Evolutionary conservation across 35 echinoderm and acorn worm genomes (phyloP).

Genomic region (Lytechinus pictus): DNA sequence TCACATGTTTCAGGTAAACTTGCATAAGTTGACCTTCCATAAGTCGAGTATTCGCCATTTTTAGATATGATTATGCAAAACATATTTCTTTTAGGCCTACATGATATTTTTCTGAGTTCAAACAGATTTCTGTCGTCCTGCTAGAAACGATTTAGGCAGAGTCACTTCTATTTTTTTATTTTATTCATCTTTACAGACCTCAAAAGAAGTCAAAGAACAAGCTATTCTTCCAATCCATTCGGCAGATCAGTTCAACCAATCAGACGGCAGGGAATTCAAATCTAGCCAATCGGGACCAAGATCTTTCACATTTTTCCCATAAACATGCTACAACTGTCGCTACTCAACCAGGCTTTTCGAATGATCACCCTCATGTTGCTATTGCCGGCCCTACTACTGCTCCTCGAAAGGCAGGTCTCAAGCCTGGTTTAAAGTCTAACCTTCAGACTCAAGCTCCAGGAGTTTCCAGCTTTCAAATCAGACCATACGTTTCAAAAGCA

Average conservation of each 20-base stretch:
- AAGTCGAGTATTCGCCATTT: too few relatives aligned
- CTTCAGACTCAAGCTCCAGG: not conserved
- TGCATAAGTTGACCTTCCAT: too few relatives aligned
- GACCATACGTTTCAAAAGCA: constrained; percentile 10
- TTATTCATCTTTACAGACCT: not conserved
- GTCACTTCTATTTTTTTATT: not conserved
- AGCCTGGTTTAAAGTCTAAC: not conserved
- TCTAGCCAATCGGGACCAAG: not conserved
- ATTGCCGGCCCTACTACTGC: not conserved
- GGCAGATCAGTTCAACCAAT: not conserved
- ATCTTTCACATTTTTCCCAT: not conserved
- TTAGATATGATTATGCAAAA: too few relatives aligned
- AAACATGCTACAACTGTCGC: not conserved
- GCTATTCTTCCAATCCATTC: not conserved
- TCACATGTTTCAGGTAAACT: too few relatives aligned
- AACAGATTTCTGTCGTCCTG: too few relatives aligned
- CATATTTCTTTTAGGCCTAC: too few relatives aligned
- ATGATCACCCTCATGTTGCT: not conserved
- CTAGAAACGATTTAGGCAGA: too few relatives aligned
- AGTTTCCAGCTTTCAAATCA: constrained; percentile 27
- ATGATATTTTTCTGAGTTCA: too few relatives aligned
- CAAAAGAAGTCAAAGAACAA: not conserved
- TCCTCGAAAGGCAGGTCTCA: not conserved
- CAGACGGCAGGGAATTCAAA: not conserved
- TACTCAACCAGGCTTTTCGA: not conserved